Base-by-base conservation (phyloP, 2,113 vertebrate genomes). In the Phrynosoma platyrhinos region DNA sequence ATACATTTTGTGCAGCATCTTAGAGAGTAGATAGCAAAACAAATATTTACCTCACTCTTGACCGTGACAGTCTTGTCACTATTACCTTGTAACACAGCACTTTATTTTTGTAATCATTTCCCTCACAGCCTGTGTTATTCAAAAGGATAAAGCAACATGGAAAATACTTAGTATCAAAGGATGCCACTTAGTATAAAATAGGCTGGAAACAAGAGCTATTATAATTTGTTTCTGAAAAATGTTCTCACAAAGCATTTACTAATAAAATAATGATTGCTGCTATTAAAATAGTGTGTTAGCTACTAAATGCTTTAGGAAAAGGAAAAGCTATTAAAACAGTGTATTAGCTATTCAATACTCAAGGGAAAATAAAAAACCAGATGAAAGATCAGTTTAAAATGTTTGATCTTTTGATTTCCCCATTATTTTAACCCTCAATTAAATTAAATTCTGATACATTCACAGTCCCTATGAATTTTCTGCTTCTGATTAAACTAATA, bases 351-450 rank as follows among this genome's bases (percentile, higher is more conserved):
- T 21, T 32, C 9, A 0, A 69, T 92, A 76, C 93, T 93, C 90
- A 92, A 25, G 92, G 72, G 64, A 77, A 92, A 84, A 89, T 90
- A 85, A 68, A 68, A 47, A 89, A 91, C 91, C 93, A 92, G 87
- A 94, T 92, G 91, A 94, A 93, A 95, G 91, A 88, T 55, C 83
- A 81, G 55, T 84, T 75, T 64, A 84, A 64, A 83, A 88, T 47
- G 86, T 95, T 92, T 95, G 90, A 94, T 94, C 89, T 90, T 58
- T 84, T 86, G 91, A 77, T 89, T 91, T 94, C 93, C 32, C 82
- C 88, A 84, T 90, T 94, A 72, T 91, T 74, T 91, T 92, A 27
- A 47, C 18, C 89, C 91, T 94, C 85, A 77, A 80, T 87, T 90
- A 79, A 71, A 66, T 82, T 55, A 92, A 93, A 92, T 55, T 89